Conservation (phyloP, 2,113 vertebrate species). For the Neolamprologus cancellatus region DNA sequence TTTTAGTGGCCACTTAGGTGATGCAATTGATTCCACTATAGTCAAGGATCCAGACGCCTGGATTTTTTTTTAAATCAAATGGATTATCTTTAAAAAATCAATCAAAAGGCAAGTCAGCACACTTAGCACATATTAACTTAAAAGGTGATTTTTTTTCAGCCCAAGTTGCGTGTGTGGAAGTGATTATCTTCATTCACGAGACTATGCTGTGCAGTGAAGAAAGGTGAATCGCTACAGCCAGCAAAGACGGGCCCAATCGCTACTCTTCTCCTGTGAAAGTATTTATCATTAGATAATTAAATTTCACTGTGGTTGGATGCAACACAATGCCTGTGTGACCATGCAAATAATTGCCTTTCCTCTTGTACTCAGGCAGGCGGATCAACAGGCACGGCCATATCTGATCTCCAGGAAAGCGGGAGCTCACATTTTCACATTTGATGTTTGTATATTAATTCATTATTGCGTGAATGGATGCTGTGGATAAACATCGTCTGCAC, state of each 20-base stretch:
- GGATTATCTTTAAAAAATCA: background rate
- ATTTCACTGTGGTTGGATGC: slow-evolving; percentile 64
- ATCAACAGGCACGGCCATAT: slow-evolving; percentile 9
- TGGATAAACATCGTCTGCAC: slow-evolving; percentile 5
- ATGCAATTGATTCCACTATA: background rate
- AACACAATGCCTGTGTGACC: slow-evolving; percentile 69
- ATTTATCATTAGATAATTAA: slow-evolving; percentile 65
- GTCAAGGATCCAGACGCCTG: background rate
- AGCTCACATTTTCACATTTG: background rate
- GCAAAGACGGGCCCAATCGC: background rate
- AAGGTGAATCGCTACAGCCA: background rate
- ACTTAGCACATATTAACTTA: background rate
- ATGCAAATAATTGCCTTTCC: slow-evolving; percentile 73
- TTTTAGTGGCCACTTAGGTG: background rate
- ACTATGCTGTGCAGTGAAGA: background rate
- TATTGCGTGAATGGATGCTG: background rate
- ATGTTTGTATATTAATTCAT: slow-evolving; percentile 41
- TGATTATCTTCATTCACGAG: background rate
- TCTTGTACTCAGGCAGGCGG: slow-evolving; percentile 16
- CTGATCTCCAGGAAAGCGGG: slow-evolving; percentile 28
- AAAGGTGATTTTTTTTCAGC: background rate
- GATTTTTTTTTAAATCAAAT: background rate
- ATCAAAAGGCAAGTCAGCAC: background rate
- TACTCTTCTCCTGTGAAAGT: slow-evolving; percentile 16
- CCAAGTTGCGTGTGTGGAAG: background rate